Base-by-base conservation (phyloP, 2,113 vertebrate species). In the Chloropsis cyanopogon region DNA sequence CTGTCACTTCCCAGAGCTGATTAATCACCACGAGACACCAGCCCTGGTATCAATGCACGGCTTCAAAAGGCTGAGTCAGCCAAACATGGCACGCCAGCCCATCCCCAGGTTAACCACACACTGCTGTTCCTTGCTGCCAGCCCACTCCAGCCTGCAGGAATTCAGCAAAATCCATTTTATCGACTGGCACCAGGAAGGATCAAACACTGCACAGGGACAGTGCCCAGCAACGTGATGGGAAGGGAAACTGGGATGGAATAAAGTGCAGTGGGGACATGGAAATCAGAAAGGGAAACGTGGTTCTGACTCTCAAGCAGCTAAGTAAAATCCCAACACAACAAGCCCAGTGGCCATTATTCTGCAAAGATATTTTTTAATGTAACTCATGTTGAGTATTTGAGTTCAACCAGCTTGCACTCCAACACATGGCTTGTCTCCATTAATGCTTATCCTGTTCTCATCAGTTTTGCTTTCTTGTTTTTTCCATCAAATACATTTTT, bases 1-100 rank as follows among this genome's bases (percentile, higher is more conserved):
- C n/a, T 69, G 59, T 57, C 33, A 49, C 66, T 88, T 60, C 77
- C 33, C 21, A 61, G 73, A 53, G 39, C 57, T 41, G 76, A 57
- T 86, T 46, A 39, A 70, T 78, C 44, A 31, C 53, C 24, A 16
- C 6, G 39, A 29, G 54, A 16, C 37, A 56, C 3, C 41, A 70
- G 33, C 47, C 26, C 18, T 71, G 35, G 19, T 71, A 41, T 59
- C 70, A 31, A 11, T 11, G 65, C 1, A 15, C 2, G 6, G 22
- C 85, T 88, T 23, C 42, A 19, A 35, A 65, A 61, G 16, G 72
- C 96, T 78, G 82, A 94, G 47, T 20, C 83, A 79, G 84, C 28
- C 65, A 16, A 68, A 11, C 28, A 3, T 0, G 0, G 61, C 6
- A 14, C 54, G 5, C 12, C 10, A 2, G 39, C 60, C 49, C 29